These are phyloP conservation scores for Mactra quadrangularis DNA, from an alignment of 1,140 invertebrate genomes.

Conservation along the genomic window DNA sequence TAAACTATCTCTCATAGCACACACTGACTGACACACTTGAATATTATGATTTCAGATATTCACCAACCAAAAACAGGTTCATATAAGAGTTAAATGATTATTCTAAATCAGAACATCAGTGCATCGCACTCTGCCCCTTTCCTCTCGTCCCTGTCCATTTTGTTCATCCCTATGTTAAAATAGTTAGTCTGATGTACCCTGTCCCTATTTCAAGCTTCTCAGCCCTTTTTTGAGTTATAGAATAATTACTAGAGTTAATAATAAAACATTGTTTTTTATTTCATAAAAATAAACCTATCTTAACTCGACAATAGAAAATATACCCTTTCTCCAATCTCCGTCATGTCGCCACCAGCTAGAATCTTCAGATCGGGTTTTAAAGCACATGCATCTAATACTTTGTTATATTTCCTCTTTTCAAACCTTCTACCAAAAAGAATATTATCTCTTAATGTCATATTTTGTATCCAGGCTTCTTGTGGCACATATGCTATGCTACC, in stretches of 20 bases:
- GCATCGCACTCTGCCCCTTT: too few relatives aligned
- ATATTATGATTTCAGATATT: too few relatives aligned
- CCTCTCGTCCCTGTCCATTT: too few relatives aligned
- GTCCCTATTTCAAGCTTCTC: neutral
- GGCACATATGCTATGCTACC: conserved; percentile 88
- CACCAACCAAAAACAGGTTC: too few relatives aligned
- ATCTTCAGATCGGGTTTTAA: conserved; percentile 90
- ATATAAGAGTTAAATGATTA: too few relatives aligned
- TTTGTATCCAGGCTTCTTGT: conserved; percentile 90
- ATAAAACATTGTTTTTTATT: neutral
- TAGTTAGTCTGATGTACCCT: neutral
- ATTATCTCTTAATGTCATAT: conserved; percentile 88
- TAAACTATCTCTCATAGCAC: too few relatives aligned
- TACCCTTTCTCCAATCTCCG: conserved; percentile 84
- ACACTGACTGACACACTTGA: too few relatives aligned
- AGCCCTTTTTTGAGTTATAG: too few relatives aligned
- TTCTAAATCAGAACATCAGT: too few relatives aligned
- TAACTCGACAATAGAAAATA: too few relatives aligned
- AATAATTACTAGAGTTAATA: neutral
- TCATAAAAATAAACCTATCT: neutral
- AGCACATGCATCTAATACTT: conserved; percentile 85
- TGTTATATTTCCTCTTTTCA: conserved; percentile 83
- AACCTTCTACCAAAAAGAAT: conserved; percentile 87
- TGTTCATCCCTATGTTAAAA: too few relatives aligned
- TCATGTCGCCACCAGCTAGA: conserved; percentile 88